Base-by-base conservation (phyloP, 2,113 vertebrate genomes). In the Semnornis frantzii region DNA sequence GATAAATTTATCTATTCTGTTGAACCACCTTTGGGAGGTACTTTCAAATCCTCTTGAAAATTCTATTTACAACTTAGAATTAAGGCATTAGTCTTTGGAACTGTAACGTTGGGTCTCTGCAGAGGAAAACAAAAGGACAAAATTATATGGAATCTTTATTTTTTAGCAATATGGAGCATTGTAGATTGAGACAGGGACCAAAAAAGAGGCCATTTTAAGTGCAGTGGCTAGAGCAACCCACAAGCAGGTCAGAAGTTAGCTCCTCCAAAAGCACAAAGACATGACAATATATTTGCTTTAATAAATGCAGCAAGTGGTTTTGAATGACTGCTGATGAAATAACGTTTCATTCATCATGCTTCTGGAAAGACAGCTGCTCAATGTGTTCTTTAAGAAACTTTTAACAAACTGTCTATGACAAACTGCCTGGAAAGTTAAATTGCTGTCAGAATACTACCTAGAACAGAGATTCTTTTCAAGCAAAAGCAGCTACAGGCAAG, bases 201-300 rank as follows among this genome's bases (percentile, higher is more conserved):
- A 39, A 39, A 89, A 93, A 80, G 15, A 85, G 79, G 68, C 28
- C 25, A 1, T 42, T 87, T 74, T 68, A 89, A 83, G 33, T 82
- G 59, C 30, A 59, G 19, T 71, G 60, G 25, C 69, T 73, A 52
- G 39, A 71, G 68, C 64, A 82, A 5, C 34, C 21, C 59, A 73
- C 81, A 92, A 44, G 50, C 92, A 66, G 89, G 87, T 91, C 89
- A 92, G 78, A 91, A 93, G 89, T 73, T 48, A 85, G 60, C 42
- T 80, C 30, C 31, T 85, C 72, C 70, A 64, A 80, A 85, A 63
- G 84, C 34, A 84, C 46, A 89, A 34, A 76, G 50, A 42, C 46
- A 20, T 55, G 82, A 23, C 23, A 88, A 9, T 60, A 33, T 46
- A 58, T 34, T 90, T 57, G 52, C 63, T 75, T 84, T 79, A 87